These are phyloP conservation scores for Sylvia borin DNA, from an alignment of 2,797 vertebrate species.

Conservation along the genomic window DNA sequence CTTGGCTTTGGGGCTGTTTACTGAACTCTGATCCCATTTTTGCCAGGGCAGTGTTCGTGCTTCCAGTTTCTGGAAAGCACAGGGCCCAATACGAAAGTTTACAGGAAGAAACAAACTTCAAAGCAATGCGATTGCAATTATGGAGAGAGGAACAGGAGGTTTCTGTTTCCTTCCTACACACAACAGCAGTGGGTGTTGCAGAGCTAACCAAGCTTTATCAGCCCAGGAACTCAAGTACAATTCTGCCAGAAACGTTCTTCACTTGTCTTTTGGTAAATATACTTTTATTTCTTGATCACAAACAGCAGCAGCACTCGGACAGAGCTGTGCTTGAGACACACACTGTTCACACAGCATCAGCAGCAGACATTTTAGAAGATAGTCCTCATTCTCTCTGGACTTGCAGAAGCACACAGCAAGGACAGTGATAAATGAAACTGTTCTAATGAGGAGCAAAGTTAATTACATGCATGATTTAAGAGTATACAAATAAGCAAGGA, in stretches of 20 bases:
- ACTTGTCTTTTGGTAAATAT: background rate
- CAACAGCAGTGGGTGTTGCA: background rate
- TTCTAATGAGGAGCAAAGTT: background rate
- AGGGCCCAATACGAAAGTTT: background rate
- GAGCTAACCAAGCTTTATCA: background rate
- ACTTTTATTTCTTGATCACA: background rate
- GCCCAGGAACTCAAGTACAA: background rate
- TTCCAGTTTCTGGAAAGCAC: background rate
- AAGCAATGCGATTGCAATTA: background rate
- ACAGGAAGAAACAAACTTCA: constrained; percentile 51
- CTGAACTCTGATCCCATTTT: constrained; percentile 18
- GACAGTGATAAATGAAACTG: background rate
- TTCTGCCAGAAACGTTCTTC: background rate
- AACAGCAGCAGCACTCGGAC: accelerated
- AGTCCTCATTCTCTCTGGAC: background rate
- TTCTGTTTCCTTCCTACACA: constrained; percentile 25
- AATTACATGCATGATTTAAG: background rate
- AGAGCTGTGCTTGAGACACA: accelerated
- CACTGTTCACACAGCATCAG: background rate
- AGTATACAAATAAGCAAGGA: background rate
- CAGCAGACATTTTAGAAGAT: constrained; percentile 7
- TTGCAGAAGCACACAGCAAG: background rate
- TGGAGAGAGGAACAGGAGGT: background rate
- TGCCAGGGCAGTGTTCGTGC: background rate
- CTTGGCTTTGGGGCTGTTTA: constrained; percentile 10